Evolutionary conservation across 2,888 invertebrate genomes (phyloP).

Genomic region (Cheilosia scutellata): DNA sequence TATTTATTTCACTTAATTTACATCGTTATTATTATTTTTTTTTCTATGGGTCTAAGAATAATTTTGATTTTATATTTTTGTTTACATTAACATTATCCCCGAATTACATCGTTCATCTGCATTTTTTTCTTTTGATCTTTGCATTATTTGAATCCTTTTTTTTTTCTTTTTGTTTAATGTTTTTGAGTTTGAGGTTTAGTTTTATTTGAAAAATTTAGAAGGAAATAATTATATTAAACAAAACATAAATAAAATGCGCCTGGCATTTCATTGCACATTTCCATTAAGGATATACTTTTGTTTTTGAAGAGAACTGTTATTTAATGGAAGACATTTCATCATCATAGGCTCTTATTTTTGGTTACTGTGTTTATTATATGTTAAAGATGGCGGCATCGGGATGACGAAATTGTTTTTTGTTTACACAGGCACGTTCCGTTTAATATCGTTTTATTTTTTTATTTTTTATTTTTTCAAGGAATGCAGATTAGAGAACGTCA

Average conservation of each 20-base stretch:
- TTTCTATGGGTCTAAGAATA: slow-evolving; percentile 58
- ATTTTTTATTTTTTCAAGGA: background rate
- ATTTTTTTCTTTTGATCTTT: slow-evolving; percentile 51
- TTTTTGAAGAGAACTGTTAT: slow-evolving; percentile 34
- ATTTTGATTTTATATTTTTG: slow-evolving; percentile 62
- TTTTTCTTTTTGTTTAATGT: slow-evolving; percentile 5
- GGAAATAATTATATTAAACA: slow-evolving; percentile 28
- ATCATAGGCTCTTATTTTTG: slow-evolving; percentile 25
- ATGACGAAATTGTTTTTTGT: slow-evolving; percentile 52
- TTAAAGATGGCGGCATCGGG: slow-evolving; percentile 22
- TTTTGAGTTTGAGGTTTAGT: slow-evolving; percentile 7
- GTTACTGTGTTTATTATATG: slow-evolving; percentile 3
- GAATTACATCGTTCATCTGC: slow-evolving; percentile 34
- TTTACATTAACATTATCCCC: slow-evolving; percentile 33
- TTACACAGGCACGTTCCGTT: slow-evolving; percentile 45
- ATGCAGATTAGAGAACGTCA: slow-evolving; percentile 16
- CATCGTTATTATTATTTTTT: slow-evolving; percentile 42
- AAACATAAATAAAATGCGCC: slow-evolving; percentile 29
- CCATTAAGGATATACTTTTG: slow-evolving; percentile 63
- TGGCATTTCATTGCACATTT: slow-evolving; percentile 72
- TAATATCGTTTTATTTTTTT: slow-evolving; percentile 7
- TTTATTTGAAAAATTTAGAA: background rate
- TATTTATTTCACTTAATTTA: slow-evolving; percentile 49
- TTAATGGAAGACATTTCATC: slow-evolving; percentile 64
- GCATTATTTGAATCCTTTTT: slow-evolving; percentile 23